Evolutionary conservation across 1,140 invertebrate genomes (phyloP), one percentile per base, ranked within the genome.

Genomic region (Drosophila takahashii): DNA sequence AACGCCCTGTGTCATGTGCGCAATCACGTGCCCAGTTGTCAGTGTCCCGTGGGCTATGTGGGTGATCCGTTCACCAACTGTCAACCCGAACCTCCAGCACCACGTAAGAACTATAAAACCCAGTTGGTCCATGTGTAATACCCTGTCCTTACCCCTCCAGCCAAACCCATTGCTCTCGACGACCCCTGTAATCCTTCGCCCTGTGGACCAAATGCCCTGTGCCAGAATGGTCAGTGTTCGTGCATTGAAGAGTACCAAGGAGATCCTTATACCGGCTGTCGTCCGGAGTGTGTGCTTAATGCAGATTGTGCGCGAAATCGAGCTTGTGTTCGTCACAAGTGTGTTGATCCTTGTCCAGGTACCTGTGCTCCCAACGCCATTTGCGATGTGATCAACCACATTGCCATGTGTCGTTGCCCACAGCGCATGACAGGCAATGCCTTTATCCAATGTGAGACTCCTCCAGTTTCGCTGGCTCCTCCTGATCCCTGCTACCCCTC

Each of bases 161-260:
- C 93, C 93, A 48, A 61, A n/a, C 81, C 72, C 11, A 54, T 80
- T 36, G 73, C 70, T 7, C 36, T 74, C n/a, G 90, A 92, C 10
- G 90, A 92, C 62, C 90, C 90, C 42, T 96, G 96, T 81, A 92
- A 94, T 78, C 95, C 96, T 42, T 95, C 95, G 3, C 96, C 96
- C 32, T 95, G 95, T 50, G 94, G 94, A 53, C 94, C 95, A 66
- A 92, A 95, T 71, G 95, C 95, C 11, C 94, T 95, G 67, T 96
- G 95, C 77, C 92, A 93, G 0, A 94, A 94, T 89, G 93, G 94
- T 4, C 95, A 96, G 56, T 93, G 93, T 57, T 69, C 70, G 5
- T 78, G 84, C 61, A 13, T 84, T 42, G 93, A 94, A 9, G 94
- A 96, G 79, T 96, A 95, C 78, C 90, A 94, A 50, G 96, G 96